phyloP scores from a whole-genome alignment of 2,888 invertebrate species.

The Geophilus truncorum region DNA sequence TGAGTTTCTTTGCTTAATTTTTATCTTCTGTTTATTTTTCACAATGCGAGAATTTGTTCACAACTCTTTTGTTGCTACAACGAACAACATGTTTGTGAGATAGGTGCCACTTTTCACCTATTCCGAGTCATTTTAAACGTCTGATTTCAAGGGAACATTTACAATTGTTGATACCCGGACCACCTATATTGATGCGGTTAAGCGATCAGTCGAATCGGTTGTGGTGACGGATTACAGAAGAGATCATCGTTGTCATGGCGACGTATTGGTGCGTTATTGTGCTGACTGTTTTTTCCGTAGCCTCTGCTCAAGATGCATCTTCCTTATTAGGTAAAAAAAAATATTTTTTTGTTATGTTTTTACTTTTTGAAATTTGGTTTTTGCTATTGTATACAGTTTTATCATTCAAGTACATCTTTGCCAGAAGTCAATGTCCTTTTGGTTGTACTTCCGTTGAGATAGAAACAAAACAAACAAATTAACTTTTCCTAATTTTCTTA shows the following conservation, averaged over 20 bases:
- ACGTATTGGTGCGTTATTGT: not conserved
- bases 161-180: not conserved
- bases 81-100: not conserved
- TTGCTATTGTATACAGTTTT: no score
- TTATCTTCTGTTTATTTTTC: not conserved
- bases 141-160: not conserved
- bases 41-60: not conserved
- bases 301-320: not conserved
- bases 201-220: not conserved
- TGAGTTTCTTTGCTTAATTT: not conserved
- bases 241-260: not conserved
- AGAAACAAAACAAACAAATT: not conserved
- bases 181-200: not conserved
- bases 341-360: not conserved
- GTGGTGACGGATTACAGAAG: not conserved
- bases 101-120: not conserved
- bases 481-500: not conserved
- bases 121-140: not conserved
- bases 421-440: not conserved
- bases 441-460: not conserved
- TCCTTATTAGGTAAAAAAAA: not conserved
- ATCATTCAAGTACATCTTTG: no score
- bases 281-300: not conserved
- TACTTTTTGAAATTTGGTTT: no score
- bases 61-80: not conserved